phyloP scores from a whole-genome alignment of 2,113 vertebrate species.

The Corvus moneduloides region DNA sequence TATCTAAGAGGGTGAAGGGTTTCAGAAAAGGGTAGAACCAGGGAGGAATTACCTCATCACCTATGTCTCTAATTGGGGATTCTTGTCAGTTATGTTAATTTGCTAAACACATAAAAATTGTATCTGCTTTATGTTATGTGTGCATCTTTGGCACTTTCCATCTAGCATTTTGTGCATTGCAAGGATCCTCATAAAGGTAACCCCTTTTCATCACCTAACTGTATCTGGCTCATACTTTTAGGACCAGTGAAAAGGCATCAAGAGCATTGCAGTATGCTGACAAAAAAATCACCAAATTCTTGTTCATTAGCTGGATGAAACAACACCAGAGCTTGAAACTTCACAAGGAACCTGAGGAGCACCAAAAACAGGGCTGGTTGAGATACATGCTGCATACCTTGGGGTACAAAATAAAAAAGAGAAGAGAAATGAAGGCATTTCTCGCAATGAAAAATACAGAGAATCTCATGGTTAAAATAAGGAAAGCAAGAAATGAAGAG shows the following conservation, averaged over 20 bases:
- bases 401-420: background rate
- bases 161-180: accelerated
- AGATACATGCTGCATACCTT: accelerated
- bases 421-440: background rate
- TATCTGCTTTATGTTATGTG: accelerated
- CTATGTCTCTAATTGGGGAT: background rate
- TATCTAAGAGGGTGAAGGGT: background rate
- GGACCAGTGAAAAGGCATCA: background rate
- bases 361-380: background rate
- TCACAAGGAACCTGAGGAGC: background rate
- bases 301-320: background rate
- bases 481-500: background rate
- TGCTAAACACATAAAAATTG: background rate
- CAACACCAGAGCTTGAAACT: background rate
- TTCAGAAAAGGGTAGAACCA: background rate
- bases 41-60: background rate
- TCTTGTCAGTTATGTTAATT: background rate
- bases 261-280: background rate
- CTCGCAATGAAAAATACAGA: background rate
- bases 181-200: background rate
- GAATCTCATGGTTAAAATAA: background rate
- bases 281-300: background rate
- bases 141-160: background rate
- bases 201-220: background rate
- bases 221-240: background rate